These are phyloP conservation scores for Gibbula magus DNA, from an alignment of 2,888 invertebrate genomes.

Conservation along the genomic window DNA sequence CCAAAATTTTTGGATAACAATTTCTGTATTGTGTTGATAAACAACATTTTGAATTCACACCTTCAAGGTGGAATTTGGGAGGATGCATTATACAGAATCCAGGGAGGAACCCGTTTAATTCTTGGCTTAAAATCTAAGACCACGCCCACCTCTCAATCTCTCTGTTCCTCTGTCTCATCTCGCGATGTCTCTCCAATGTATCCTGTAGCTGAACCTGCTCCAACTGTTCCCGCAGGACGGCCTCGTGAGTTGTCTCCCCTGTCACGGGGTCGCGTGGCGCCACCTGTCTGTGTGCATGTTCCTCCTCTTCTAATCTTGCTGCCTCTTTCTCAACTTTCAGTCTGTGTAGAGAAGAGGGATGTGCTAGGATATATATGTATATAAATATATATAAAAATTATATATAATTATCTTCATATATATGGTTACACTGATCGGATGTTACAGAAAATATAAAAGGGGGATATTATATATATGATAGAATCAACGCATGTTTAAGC, in stretches of 20 bases:
- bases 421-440: neutral
- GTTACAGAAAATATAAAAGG: too few relatives aligned
- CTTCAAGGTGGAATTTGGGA: too few relatives aligned
- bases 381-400: neutral
- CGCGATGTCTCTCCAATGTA: conserved; percentile 49
- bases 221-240: conserved; percentile 54
- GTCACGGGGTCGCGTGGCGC: conserved; percentile 64
- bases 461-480: too few relatives aligned
- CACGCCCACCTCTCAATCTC: conserved; percentile 67
- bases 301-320: conserved; percentile 58
- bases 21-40: too few relatives aligned
- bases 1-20: too few relatives aligned
- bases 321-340: conserved; percentile 65
- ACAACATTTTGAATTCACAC: too few relatives aligned
- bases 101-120: too few relatives aligned
- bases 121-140: too few relatives aligned
- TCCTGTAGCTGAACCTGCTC: conserved; percentile 55
- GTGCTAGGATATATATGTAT: neutral
- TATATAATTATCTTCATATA: neutral
- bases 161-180: conserved; percentile 48
- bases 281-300: conserved; percentile 52
- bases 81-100: too few relatives aligned
- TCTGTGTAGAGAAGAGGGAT: conserved; percentile 32
- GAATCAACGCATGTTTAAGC: too few relatives aligned
- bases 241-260: conserved; percentile 60